phyloP scores from a whole-genome alignment of 2,113 vertebrate genomes.

The Philantomba maxwellii region DNA sequence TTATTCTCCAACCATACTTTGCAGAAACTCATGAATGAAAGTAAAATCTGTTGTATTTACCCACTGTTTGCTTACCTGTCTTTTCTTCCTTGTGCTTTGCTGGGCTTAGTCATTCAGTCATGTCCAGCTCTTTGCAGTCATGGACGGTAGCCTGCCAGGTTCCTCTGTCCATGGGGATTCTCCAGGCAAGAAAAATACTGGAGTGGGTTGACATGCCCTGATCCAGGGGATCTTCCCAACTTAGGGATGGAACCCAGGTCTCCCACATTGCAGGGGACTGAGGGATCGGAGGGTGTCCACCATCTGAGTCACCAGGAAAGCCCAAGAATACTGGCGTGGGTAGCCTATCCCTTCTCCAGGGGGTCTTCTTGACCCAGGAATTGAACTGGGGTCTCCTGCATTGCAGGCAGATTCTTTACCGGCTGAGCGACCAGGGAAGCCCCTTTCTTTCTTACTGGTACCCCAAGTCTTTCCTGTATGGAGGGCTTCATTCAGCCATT shows the following conservation, averaged over 20 bases:
- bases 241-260: not conserved
- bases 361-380: not conserved
- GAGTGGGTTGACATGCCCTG: not conserved
- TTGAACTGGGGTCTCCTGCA: not conserved
- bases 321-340: not conserved
- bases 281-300: not conserved
- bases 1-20: not conserved
- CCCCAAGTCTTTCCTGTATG: not conserved
- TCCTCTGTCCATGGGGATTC: not conserved
- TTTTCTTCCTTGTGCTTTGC: not conserved
- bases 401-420: not conserved
- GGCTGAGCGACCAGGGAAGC: not conserved
- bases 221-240: not conserved
- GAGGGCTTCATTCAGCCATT: not conserved
- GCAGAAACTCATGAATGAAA: not conserved
- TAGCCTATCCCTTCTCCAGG: not conserved
- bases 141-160: not conserved
- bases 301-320: not conserved
- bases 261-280: not conserved
- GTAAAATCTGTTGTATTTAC: not conserved
- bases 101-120: not conserved
- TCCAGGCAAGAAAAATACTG: not conserved
- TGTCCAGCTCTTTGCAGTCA: fast-evolving
- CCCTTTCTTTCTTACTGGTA: not conserved
- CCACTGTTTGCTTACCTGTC: not conserved